Conservation (phyloP, 1,140 invertebrate genomes). For the Mizuhopecten yessoensis region DNA sequence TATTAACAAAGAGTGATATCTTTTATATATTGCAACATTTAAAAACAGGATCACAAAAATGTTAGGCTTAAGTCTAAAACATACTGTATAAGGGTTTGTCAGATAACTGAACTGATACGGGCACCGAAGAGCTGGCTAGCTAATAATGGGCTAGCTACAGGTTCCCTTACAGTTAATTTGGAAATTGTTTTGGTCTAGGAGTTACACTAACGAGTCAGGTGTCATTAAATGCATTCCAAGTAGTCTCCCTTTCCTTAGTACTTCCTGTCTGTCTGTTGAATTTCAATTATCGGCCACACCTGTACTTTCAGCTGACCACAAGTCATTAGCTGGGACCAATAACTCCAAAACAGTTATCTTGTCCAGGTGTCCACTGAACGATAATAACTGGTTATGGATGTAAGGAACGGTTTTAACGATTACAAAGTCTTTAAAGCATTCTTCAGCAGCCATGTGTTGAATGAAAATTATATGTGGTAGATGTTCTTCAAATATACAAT, state of each 20-base stretch:
- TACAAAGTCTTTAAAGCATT: not conserved
- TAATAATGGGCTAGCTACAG: not conserved
- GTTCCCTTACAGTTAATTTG: not conserved
- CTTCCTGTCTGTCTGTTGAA: not conserved
- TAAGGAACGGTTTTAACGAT: not conserved
- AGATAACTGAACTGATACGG: no score
- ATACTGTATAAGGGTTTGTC: no score
- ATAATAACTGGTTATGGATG: not conserved
- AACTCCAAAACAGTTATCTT: not conserved
- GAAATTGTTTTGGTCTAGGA: not conserved
- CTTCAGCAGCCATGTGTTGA: slow-evolving; percentile 30
- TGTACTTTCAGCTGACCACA: slow-evolving; percentile 6
- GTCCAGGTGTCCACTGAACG: not conserved
- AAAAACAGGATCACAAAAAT: no score
- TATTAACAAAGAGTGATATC: no score
- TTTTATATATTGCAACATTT: no score
- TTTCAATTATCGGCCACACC: not conserved
- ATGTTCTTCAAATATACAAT: not conserved
- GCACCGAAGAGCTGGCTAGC: no score
- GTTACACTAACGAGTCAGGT: not conserved
- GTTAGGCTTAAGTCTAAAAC: not conserved
- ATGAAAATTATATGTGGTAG: not conserved
- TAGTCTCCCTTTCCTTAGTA: not conserved
- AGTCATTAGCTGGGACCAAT: not conserved
- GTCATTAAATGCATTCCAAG: not conserved